Evolutionary conservation across 2,797 vertebrate genomes (phyloP).

Genomic region (Eptatretus atami): DNA sequence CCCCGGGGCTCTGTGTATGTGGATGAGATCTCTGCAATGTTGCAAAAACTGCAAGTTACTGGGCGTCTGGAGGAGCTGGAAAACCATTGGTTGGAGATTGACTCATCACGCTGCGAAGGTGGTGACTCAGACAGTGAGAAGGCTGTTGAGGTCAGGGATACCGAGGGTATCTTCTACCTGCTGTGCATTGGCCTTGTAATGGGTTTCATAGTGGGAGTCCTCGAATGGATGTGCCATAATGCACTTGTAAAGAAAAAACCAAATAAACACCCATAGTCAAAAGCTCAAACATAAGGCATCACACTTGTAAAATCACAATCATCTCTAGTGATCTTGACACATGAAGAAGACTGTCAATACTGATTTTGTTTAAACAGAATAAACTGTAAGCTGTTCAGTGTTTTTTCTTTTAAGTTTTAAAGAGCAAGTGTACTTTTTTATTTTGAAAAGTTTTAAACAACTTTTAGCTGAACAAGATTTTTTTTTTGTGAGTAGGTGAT

Average conservation of each 20-base stretch:
- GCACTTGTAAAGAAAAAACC: background rate
- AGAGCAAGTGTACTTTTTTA: no score
- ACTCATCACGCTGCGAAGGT: background rate
- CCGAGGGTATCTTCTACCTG: conserved; percentile 5
- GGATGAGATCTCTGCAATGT: background rate
- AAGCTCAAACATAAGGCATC: no score
- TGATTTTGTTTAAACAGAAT: no score
- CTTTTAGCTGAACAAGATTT: no score
- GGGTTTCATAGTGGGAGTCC: background rate
- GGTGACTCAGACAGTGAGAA: background rate
- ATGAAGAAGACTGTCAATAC: no score
- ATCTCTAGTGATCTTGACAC: no score
- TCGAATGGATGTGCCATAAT: background rate
- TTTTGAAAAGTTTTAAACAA: no score
- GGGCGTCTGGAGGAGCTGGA: conserved; percentile 2
- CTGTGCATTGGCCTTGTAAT: conserved; percentile 1
- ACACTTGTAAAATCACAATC: no score
- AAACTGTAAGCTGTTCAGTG: no score
- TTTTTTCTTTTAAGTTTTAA: no score
- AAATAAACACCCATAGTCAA: background rate
- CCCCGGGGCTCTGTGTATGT: background rate
- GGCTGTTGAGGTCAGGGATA: conserved; percentile 2
- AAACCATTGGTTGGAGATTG: background rate
- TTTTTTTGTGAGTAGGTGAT: no score
- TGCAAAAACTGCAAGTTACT: background rate